Conservation (phyloP, 2,888 invertebrate genomes). For the Agrilus mali region DNA sequence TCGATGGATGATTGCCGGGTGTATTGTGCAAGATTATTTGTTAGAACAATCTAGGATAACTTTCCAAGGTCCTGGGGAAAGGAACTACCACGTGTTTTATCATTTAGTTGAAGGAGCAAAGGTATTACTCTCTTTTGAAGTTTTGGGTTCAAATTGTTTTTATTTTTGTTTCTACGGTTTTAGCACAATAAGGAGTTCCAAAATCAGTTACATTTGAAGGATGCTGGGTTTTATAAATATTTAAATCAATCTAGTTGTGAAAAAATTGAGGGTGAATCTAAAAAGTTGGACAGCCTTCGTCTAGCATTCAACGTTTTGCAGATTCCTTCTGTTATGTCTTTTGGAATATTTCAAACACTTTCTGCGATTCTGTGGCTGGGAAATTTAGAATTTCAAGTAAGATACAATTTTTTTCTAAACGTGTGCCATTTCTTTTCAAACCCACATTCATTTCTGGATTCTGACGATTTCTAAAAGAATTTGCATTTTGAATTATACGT, state of each 20-base stretch:
- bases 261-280: constrained; percentile 54
- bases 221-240: constrained; percentile 69
- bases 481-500: too few species aligned
- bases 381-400: constrained; percentile 66
- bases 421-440: too few species aligned
- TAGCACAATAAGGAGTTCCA: constrained; percentile 64
- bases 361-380: constrained; percentile 87
- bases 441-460: too few species aligned
- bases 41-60: constrained; percentile 84
- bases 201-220: constrained; percentile 57
- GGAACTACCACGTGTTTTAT: constrained; percentile 88
- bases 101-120: constrained; percentile 79
- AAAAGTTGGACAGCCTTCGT: constrained; percentile 69
- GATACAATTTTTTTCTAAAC: not conserved
- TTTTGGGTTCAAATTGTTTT: not conserved
- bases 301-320: constrained; percentile 82
- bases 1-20: constrained; percentile 81
- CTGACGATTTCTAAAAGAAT: too few species aligned
- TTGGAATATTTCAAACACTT: constrained; percentile 77
- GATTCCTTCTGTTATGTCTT: constrained; percentile 74
- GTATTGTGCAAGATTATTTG: constrained; percentile 82
- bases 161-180: constrained; percentile 11
- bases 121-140: constrained; percentile 29
- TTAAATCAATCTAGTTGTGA: constrained; percentile 68
- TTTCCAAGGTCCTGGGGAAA: constrained; percentile 74